These are phyloP conservation scores for Amblyornis subalaris DNA, from an alignment of 2,113 vertebrate species.

Conservation along the genomic window DNA sequence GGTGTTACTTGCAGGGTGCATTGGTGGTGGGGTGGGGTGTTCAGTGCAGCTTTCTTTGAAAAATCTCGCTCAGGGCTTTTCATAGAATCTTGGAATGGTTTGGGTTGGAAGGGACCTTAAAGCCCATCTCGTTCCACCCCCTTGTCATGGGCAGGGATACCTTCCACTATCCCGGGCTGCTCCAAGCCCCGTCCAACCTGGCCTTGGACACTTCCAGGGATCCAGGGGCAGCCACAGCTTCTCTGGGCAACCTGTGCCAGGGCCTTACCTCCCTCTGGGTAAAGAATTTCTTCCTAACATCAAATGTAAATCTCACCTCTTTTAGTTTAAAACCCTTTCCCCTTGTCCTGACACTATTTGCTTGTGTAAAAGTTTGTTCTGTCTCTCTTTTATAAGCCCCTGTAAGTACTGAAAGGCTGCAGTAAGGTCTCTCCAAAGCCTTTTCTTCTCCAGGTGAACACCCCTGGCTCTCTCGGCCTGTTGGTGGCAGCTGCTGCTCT, in stretches of 20 bases:
- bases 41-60: background rate
- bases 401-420: background rate
- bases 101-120: background rate
- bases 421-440: background rate
- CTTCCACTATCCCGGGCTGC: fast-evolving
- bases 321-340: background rate
- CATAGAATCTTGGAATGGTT: background rate
- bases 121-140: background rate
- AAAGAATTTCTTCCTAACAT: background rate
- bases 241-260: background rate
- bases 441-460: background rate
- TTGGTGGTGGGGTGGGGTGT: background rate
- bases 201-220: background rate
- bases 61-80: background rate
- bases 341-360: background rate
- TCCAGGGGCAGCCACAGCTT: background rate
- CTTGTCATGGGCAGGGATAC: background rate
- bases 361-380: fast-evolving
- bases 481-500: background rate
- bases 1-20: background rate
- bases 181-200: background rate
- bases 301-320: background rate
- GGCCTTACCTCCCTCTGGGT: background rate
- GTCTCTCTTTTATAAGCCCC: background rate
- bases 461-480: background rate